Conservation (phyloP, 2,113 vertebrate genomes). For the Ctenomys sociabilis region DNA sequence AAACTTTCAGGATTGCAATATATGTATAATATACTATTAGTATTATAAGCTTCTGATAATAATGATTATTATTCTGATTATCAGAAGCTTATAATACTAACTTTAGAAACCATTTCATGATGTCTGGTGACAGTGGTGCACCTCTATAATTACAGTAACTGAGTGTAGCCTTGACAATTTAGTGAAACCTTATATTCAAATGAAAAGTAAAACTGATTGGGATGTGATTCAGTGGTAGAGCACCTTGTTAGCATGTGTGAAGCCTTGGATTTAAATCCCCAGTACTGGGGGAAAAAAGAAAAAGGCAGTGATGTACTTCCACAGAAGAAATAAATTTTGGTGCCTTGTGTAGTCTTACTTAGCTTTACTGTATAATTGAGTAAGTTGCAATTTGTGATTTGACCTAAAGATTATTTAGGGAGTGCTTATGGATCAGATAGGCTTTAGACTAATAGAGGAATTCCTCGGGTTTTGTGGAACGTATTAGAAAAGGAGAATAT, state of each 20-base stretch:
- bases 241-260: not conserved
- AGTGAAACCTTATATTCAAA: not conserved
- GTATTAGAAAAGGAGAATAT: not conserved
- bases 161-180: not conserved
- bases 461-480: not conserved
- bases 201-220: not conserved
- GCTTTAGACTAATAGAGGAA: not conserved
- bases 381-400: constrained; percentile 26
- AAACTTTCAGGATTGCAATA: not conserved
- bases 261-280: not conserved
- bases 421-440: not conserved
- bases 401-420: not conserved
- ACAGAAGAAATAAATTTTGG: not conserved
- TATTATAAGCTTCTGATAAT: not conserved
- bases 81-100: no score
- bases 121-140: not conserved
- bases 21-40: not conserved
- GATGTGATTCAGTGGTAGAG: not conserved
- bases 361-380: not conserved
- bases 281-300: no score
- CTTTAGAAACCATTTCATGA: not conserved
- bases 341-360: not conserved
- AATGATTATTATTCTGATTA: not conserved
- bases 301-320: not conserved
- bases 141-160: not conserved